Evolutionary conservation across 2,113 vertebrate genomes (phyloP).

Genomic region (Corvus hawaiiensis): DNA sequence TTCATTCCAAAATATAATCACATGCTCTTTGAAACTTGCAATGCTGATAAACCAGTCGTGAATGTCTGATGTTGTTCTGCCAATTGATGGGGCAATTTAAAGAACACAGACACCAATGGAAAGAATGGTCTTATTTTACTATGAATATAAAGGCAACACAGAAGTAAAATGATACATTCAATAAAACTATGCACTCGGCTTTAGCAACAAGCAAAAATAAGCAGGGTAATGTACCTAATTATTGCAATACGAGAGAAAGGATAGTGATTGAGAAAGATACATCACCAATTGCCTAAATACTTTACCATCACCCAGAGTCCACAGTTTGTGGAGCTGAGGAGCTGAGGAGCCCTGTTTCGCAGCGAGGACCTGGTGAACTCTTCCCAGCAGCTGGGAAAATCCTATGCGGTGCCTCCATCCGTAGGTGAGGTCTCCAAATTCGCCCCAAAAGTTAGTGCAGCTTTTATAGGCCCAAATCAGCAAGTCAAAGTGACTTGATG

Average conservation of each 20-base stretch:
- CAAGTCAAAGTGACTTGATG: not conserved
- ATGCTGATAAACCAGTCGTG: not conserved
- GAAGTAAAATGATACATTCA: not conserved
- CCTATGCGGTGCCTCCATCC: fast-evolving
- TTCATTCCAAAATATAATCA: not conserved
- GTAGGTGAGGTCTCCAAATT: not conserved
- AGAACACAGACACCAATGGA: not conserved
- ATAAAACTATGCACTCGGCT: not conserved
- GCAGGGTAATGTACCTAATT: not conserved
- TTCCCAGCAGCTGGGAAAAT: not conserved
- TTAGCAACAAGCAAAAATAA: not conserved
- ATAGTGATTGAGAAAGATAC: not conserved
- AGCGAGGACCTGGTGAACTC: not conserved
- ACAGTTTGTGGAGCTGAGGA: not conserved
- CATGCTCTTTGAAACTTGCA: not conserved
- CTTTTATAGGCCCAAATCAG: not conserved
- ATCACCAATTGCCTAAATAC: not conserved
- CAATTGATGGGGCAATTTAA: not conserved
- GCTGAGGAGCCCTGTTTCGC: fast-evolving
- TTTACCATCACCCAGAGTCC: not conserved
- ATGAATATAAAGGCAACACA: not conserved
- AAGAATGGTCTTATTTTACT: not conserved
- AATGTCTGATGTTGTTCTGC: not conserved
- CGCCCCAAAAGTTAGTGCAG: not conserved
- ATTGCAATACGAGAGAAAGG: not conserved